Evolutionary conservation across 2,797 vertebrate species (phyloP), one percentile per base, ranked within the genome.

Genomic region (Chrysocyon brachyurus): DNA sequence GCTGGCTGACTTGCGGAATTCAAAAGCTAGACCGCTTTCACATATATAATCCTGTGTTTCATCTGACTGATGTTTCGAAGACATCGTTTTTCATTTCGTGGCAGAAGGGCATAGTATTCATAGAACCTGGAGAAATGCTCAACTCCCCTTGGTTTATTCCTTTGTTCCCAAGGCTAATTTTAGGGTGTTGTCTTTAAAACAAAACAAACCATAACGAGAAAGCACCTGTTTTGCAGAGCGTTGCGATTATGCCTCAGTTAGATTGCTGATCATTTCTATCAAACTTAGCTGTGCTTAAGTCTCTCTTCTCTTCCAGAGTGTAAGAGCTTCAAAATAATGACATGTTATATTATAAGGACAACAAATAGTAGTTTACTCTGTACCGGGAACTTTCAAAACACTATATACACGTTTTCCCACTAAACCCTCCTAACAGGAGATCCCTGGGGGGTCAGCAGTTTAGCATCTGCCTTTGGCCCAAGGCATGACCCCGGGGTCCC

Each of bases 111-210:
- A 54, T 63, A 86, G 31, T 88, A 81, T 88, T 97, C 81, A 72
- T 70, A 81, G 87, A 91, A 91, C 28, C 87, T 91, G 83, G 82
- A 88, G 87, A 96, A 97, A 84, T 95, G n/a, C 84, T 96, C 56
- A 90, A 15, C 78, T 93, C 91, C 95, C 19, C 54, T 92, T 96
- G 36, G 10, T 91, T 87, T 72, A 87, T 89, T 97, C 66, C 36
- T 95, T 91, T 96, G 33, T 90, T 94, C 36, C 70, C 73, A 91
- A 93, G 54, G 68, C 63, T 95, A 90, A 94, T 63, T 95, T 91
- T 86, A 75, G 52, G 52, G 11, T 14, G 24, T 49, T 36, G 21
- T 87, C 6, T 88, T 57, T 59, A 5, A 61, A 75, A 85, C 0
- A 61, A 81, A 85, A 49, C 10, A 63, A 75, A 28, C 26, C 40